Evolutionary conservation across 2,797 vertebrate species (phyloP), one percentile per base, ranked within the genome.

Genomic region (Sternotherus odoratus): DNA sequence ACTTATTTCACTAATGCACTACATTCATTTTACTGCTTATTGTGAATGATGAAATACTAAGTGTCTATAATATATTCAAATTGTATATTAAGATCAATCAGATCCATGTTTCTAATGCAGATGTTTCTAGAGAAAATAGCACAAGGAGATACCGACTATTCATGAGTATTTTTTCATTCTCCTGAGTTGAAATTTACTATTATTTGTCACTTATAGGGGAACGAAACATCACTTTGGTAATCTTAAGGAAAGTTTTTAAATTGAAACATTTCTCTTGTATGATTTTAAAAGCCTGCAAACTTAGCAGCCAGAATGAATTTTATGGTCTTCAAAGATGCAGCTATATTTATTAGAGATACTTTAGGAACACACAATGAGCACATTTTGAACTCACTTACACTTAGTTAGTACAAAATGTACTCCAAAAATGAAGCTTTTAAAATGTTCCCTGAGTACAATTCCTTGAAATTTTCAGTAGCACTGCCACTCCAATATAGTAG

Each of bases 351-450:
- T 88, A 85, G 75, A 83, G 13, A 94, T 91, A 94, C 57, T 93
- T 94, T 91, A 92, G 77, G 60, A 97, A 89, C 60, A 84, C 81
- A 86, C 89, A 96, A 95, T 97, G 89, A 90, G 85, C 95, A 85
- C 60, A 91, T 92, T 97, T 96, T 95, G 57, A 95, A 95, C 78
- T 96, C 87, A 88, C 28, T 92, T 97, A 95, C 89, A 66, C 54
- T 91, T 96, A 86, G 69, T 83, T 83, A 91, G 90, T 92, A 82
- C n/a, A 95, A 94, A 97, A 95, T 86, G 46, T 86, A 28, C 81
- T 89, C 69, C 74, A 77, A 88, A 92, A 93, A 79, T 94, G 86
- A 83, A 96, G 92, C 88, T 89, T 95, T 96, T 95, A 93, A 95
- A 94, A 86, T 91, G 17, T 94, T 96, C 66, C 30, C 75, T 87